Conservation (phyloP, 2,797 vertebrate species). For the Gymnothorax reevesii region DNA sequence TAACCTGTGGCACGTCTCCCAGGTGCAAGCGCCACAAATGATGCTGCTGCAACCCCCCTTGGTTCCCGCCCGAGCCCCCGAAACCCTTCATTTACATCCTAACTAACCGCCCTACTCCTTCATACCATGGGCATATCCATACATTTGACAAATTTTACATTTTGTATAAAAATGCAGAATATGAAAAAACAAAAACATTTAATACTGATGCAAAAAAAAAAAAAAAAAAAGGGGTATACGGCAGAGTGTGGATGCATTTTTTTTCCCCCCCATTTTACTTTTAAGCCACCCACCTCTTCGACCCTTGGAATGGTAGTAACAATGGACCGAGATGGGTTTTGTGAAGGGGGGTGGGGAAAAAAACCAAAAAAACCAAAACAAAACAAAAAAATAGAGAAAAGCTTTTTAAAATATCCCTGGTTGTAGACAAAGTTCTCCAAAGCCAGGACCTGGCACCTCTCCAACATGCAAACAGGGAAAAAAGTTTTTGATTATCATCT, state of each 20-base stretch:
- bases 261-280: conserved; percentile 55
- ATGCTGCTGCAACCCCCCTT: background rate
- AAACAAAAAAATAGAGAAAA: conserved; percentile 60
- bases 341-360: conserved; percentile 59
- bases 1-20: conserved; percentile 74
- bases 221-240: conserved; percentile 72
- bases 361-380: conserved; percentile 57
- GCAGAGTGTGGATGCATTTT: conserved; percentile 68
- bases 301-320: conserved; percentile 82
- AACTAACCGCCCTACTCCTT: conserved; percentile 78
- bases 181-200: conserved; percentile 70
- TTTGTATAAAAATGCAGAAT: conserved; percentile 85
- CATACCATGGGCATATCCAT: conserved; percentile 84
- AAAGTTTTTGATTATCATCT: conserved; percentile 79
- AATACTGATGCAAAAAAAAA: conserved; percentile 90
- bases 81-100: conserved; percentile 78
- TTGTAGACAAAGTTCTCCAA: conserved; percentile 88
- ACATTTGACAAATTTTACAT: conserved; percentile 80
- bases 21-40: conserved; percentile 64
- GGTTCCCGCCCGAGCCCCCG: conserved; percentile 34
- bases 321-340: conserved; percentile 83
- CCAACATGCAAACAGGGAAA: conserved; percentile 86
- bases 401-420: conserved; percentile 90
- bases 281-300: conserved; percentile 72
- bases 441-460: conserved; percentile 88